Evolutionary conservation across 2,113 vertebrate species (phyloP), one percentile per base, ranked within the genome.

Genomic region (Thermophis baileyi): DNA sequence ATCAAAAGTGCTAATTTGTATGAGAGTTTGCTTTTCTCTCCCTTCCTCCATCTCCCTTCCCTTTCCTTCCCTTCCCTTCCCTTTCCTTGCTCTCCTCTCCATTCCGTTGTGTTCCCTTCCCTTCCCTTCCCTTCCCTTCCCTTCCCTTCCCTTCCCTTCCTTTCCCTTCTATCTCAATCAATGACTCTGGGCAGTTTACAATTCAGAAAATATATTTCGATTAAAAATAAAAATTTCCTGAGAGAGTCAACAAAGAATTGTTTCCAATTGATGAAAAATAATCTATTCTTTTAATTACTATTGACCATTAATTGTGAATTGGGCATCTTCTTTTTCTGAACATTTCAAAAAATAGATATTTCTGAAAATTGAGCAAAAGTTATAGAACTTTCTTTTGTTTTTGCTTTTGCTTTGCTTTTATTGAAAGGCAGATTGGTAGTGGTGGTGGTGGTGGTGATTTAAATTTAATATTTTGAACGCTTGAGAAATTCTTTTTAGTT

Each of bases 211-310:
- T 35, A 35, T 69, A 35, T 69, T 35, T 18, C 35, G 30, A 35
- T n/a, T 69, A 69, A 69, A 69, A 69, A 69, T 69, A 69, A 69
- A 97, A 96, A 97, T 50, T 93, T 97, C 95, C 96, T 91, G 1
- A 97, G 94, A 94, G 96, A 97, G 97, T 97, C 92, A 96, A 96
- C 96, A 97, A 95, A 95, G 92, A 95, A 63, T 97, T 96, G 93
- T 97, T 97, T 97, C 88, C 85, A 92, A 94, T 96, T 95, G 94
- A 95, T 95, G 93, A 95, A 97, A 96, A 97, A 93, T 96, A 95
- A 94, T 96, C 95, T 97, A 91, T 92, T 93, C 90, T 94, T 94
- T 91, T 96, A 95, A 94, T 89, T 95, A 55, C 94, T 96, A 97
- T 95, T 96, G 96, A 96, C 96, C 96, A 96, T 96, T 85, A 86